Conservation (phyloP, 2,888 invertebrate species). For the Matsumyia berberina region DNA sequence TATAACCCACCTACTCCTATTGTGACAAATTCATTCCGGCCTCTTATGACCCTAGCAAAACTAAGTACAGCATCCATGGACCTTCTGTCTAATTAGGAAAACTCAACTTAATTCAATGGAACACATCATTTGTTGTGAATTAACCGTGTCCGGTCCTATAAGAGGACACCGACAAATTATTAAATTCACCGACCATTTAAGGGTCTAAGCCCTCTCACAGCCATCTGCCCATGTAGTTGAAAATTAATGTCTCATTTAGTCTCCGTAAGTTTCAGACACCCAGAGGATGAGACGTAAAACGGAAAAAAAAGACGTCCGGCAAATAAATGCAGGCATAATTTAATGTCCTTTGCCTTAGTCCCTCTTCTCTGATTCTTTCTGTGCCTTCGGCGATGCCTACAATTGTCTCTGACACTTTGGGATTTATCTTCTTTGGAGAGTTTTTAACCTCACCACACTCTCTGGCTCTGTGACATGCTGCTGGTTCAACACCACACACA, state of each 20-base stretch:
- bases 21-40: too few species aligned
- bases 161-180: neutral
- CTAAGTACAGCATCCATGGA: constrained; percentile 6
- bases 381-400: constrained; percentile 54
- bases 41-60: too few species aligned
- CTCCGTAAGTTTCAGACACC: constrained; percentile 64
- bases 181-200: constrained; percentile 60
- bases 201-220: constrained; percentile 57
- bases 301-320: constrained; percentile 42
- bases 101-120: constrained; percentile 17
- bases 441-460: constrained; percentile 52
- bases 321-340: constrained; percentile 75
- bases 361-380: constrained; percentile 42
- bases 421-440: constrained; percentile 67
- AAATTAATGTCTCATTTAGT: constrained; percentile 74
- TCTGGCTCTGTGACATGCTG: constrained; percentile 14
- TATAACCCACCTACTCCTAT: too few species aligned
- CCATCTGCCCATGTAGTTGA: constrained; percentile 65
- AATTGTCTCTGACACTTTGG: constrained; percentile 72
- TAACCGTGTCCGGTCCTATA: constrained; percentile 5
- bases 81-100: constrained; percentile 23
- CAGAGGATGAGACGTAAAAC: constrained; percentile 34
- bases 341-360: constrained; percentile 65
- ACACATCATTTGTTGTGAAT: constrained; percentile 36
- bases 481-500: constrained; percentile 36